Base-by-base conservation (phyloP, 2,797 vertebrate species). In the Pampus argenteus region DNA sequence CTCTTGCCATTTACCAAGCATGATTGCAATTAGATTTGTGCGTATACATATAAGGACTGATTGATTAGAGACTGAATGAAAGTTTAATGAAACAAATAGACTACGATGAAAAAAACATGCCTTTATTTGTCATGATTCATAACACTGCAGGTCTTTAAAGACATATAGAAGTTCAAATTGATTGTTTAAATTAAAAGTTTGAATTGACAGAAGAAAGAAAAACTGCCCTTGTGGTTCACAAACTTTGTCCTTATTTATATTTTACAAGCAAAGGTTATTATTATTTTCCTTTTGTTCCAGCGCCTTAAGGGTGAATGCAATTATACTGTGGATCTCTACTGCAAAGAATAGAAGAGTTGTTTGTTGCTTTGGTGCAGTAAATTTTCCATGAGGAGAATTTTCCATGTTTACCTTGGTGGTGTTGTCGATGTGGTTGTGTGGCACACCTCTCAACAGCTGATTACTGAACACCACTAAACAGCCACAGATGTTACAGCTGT, bases 311-410 rank as follows among this genome's bases (percentile, higher is more conserved):
- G 56, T 50, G 31, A 50, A 74, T 66, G 69, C 64, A 34, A 6
- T 82, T 80, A 50, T 34, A 50, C 45, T 57, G 49, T 11, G 40
- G 14, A 26, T 49, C 48, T 71, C 38, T 67, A 69, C 52, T 72
- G 31, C 31, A 48, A 66, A 71, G 60, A 68, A 7, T 6, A 20
- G 36, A 6, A n/a, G 38, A 48, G 40, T 10, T 76, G 85, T 67
- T 84, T 84, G 68, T 84, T 81, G 85, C 54, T 25, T 70, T 81
- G 71, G 23, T 59, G 71, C 48, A 9, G 60, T 40, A 78, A 78
- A 85, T 90, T 94, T 94, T 93, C 91, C 89, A 82, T 93, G 79
- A 85, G 73, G 76, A 84, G 42, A 79, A 83, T 92, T 93, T 93
- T 93, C 92, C 91, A 58, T 83, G 77, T 89, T 86, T 71, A 64